Base-by-base conservation (phyloP, 2,888 invertebrate genomes). In the Eupithecia vulgata region DNA sequence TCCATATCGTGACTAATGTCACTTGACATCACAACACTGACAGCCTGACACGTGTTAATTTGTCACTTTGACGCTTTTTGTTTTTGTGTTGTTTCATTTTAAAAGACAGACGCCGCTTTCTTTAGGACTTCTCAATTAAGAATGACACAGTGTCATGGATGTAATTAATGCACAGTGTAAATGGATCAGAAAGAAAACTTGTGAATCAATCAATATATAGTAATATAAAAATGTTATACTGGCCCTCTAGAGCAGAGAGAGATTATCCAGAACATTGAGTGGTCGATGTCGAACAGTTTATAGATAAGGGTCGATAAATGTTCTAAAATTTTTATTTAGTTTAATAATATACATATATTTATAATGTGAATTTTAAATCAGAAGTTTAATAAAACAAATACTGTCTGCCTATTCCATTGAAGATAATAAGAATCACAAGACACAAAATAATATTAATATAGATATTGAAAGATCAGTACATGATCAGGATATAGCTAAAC, bases 1-100 rank as follows among this genome's bases (percentile, higher is more conserved):
- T 75, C 75, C 74, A 71, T 80, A 76, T 78, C 74, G 79, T 84
- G 87, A 85, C 86, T 85, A 86, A 86, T 81, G 62, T 64, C 62
- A 64, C 62, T 64, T 64, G 85, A 83, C 80, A 79, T 82, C 82
- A 83, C 82, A 81, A 75, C 78, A 76, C 75, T 79, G 79, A 65
- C 65, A 40, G 65, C 65, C 37, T 65, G 65, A 65, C 76, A 73
- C 80, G 78, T 84, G 81, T 83, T 84, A 81, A 86, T 86, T 85
- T 85, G 85, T 86, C 85, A 81, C 76, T 64, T 64, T 64, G 62
- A 64, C 71, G 75, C 76, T 78, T 80, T 81, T 77, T 78, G 79
- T 82, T 75, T 57, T 80, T 72, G 78, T 78, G 77, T 67, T 67
- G 64, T 78, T 78, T 79, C 79, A 80, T 80, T 79, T 79, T 72